Percentiles rank a stretch among this genome's conserved stretches.
Conservation (phyloP, 2,113 vertebrate genomes). For the Zosterops borbonicus region DNA sequence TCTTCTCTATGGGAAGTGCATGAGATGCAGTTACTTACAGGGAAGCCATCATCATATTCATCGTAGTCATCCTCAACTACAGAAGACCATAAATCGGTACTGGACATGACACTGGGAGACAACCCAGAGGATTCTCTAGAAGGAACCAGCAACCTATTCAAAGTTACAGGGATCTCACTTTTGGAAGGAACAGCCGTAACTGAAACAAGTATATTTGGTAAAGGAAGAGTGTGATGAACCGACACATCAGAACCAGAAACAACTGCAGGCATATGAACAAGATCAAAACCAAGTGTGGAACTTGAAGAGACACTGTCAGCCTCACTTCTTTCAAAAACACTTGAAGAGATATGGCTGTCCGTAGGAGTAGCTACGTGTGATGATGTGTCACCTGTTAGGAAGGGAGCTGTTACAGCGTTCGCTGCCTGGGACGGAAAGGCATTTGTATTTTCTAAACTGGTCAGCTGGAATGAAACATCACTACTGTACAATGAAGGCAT, state of each 20-base stretch:
- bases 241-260: constrained; percentile 52
- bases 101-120: constrained; percentile 61
- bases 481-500: constrained; percentile 59
- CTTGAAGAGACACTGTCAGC: constrained; percentile 43
- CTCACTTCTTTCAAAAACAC: constrained; percentile 56
- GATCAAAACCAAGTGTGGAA: constrained; percentile 44
- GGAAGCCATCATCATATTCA: constrained; percentile 72
- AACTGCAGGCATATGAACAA: constrained; percentile 55
- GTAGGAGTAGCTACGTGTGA: constrained; percentile 45
- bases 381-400: constrained; percentile 40
- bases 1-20: constrained; percentile 79
- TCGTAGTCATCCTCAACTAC: constrained; percentile 71
- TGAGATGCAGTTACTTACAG: constrained; percentile 80
- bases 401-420: constrained; percentile 53
- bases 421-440: constrained; percentile 13
- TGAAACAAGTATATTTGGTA: constrained; percentile 73
- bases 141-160: constrained; percentile 62
- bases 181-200: constrained; percentile 71
- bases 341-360: constrained; percentile 22
- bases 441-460: constrained; percentile 60
- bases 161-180: constrained; percentile 61
- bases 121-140: constrained; percentile 66
- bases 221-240: constrained; percentile 52
- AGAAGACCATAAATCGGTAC: constrained; percentile 57
- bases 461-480: constrained; percentile 54